Conservation (phyloP, 2,888 invertebrate genomes). For the Clitarchus hookeri region DNA sequence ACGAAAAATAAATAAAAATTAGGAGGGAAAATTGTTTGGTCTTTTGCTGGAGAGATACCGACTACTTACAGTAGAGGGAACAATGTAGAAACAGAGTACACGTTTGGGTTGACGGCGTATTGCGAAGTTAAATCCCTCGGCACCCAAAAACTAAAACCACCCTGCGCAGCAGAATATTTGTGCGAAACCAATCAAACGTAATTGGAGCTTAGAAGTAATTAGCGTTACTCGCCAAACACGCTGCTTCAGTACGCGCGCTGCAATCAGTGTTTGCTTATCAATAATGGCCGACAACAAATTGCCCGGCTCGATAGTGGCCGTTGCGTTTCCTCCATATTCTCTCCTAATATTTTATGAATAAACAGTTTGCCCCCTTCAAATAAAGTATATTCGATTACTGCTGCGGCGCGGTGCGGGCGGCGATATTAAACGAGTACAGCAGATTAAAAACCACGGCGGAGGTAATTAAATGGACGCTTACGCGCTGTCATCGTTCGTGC, state of each 20-base stretch:
- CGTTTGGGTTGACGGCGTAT: no score
- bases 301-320: no score
- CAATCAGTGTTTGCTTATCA: background rate
- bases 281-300: background rate
- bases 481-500: background rate
- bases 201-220: background rate
- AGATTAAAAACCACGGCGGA: background rate
- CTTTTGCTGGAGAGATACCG: no score
- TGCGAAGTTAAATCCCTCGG: no score
- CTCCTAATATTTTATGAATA: background rate
- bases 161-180: no score
- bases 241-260: background rate
- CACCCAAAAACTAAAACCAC: no score
- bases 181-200: conserved; percentile 4
- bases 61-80: no score
- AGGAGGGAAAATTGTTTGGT: no score
- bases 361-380: background rate
- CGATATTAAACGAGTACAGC: background rate
- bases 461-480: conserved; percentile 1
- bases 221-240: background rate
- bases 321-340: background rate
- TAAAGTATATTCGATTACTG: background rate
- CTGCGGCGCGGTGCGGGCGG: background rate
- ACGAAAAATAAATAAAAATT: no score
- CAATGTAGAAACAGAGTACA: no score